These are phyloP conservation scores for Pongo pygmaeus DNA, from an alignment of 2,113 vertebrate species.

Conservation along the genomic window DNA sequence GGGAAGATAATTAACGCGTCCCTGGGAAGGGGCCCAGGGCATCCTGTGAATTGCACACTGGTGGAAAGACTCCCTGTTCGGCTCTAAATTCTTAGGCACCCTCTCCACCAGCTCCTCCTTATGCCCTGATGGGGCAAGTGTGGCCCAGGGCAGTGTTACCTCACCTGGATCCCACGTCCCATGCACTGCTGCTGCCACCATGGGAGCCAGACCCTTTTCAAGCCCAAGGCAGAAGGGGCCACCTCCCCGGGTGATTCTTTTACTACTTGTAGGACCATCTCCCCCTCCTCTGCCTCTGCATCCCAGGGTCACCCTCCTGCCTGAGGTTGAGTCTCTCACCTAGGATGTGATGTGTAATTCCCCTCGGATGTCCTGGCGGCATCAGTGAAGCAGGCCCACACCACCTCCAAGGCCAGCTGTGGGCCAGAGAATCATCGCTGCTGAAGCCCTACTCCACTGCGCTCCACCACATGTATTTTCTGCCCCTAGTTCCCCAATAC, in stretches of 20 bases:
- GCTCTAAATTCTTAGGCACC: conserved; percentile 59
- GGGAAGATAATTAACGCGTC: conserved; percentile 88
- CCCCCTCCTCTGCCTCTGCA: background rate
- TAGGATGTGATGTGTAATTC: background rate
- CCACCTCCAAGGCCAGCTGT: background rate
- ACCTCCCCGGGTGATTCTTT: background rate
- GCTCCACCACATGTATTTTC: background rate
- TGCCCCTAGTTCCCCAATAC: background rate
- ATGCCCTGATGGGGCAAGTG: background rate
- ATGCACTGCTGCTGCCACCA: background rate
- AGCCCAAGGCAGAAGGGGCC: background rate
- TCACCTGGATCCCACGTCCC: background rate
- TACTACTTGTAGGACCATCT: background rate
- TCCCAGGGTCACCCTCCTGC: background rate
- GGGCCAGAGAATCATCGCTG: background rate
- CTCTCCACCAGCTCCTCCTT: background rate
- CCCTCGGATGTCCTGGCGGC: background rate
- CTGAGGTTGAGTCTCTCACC: fast-evolving
- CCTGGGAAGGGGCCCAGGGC: conserved; percentile 89
- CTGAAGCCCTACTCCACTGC: background rate
- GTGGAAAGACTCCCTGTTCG: conserved; percentile 83
- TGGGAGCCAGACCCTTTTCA: background rate
- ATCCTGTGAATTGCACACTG: conserved; percentile 83
- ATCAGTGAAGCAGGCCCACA: background rate
- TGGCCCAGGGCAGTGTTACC: background rate